Conservation (phyloP, 1,140 invertebrate species). For the Zophobas atratus region DNA sequence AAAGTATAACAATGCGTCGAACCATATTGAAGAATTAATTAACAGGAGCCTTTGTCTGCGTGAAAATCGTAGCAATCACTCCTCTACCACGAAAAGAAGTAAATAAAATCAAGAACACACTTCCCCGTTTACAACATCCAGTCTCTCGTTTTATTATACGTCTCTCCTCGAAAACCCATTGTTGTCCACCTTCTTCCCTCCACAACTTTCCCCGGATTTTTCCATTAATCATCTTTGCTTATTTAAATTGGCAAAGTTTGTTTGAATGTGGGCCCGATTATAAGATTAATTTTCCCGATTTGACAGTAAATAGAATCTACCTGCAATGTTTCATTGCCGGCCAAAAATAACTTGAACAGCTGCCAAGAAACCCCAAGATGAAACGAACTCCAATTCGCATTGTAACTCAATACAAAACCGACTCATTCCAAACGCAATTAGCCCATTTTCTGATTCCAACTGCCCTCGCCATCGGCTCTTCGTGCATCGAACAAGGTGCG, state of each 20-base stretch:
- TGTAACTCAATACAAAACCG: conserved; percentile 33
- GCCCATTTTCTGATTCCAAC: neutral
- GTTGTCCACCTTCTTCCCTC: too few species aligned
- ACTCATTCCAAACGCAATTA: neutral
- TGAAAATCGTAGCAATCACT: too few species aligned
- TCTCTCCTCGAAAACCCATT: too few species aligned
- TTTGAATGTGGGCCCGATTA: conserved; percentile 23
- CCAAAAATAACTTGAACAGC: conserved; percentile 26
- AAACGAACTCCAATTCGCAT: conserved; percentile 21
- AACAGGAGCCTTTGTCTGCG: too few species aligned
- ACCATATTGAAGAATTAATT: too few species aligned
- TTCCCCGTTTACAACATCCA: too few species aligned
- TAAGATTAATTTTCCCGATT: conserved; percentile 41
- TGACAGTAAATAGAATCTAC: conserved; percentile 39
- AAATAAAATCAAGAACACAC: too few species aligned
- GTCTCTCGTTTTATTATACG: too few species aligned
- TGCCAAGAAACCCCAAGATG: conserved; percentile 30
- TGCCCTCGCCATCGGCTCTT: neutral
- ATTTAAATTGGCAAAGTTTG: conserved; percentile 28
- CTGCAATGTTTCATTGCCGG: conserved; percentile 37
- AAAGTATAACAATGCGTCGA: too few species aligned
- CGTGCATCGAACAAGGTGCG: neutral
- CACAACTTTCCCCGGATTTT: neutral
- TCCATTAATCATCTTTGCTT: conserved; percentile 36
- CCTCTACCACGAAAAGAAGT: too few species aligned